Conservation (phyloP, 2,888 invertebrate genomes). For the Cantharis rufa region DNA sequence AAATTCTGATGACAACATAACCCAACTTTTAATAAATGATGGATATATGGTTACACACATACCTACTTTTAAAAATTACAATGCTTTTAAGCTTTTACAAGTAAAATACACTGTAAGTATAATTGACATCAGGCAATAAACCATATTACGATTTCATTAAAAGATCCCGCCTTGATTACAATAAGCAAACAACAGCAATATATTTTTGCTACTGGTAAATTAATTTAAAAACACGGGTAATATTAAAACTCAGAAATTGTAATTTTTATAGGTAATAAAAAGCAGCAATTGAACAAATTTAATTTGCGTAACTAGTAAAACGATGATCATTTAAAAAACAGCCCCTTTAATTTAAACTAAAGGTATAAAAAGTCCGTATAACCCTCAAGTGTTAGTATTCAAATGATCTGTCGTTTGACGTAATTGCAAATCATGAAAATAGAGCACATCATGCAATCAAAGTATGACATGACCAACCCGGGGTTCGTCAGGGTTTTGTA, state of each 20-base stretch:
- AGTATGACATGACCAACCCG: conserved; percentile 38
- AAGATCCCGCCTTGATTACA: not conserved
- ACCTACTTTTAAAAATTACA: too few species aligned
- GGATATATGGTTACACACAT: not conserved
- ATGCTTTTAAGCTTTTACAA: too few species aligned
- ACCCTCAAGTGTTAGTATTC: conserved; percentile 42
- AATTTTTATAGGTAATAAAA: conserved; percentile 36
- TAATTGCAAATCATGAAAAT: conserved; percentile 50
- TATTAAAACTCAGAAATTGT: conserved; percentile 7
- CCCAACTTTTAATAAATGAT: not conserved
- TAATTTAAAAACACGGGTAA: not conserved
- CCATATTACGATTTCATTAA: too few species aligned
- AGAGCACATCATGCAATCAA: conserved; percentile 38
- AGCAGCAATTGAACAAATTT: conserved; percentile 47
- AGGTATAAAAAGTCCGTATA: conserved; percentile 48
- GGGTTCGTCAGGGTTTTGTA: conserved; percentile 35
- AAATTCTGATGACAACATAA: not conserved
- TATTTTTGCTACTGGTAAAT: not conserved
- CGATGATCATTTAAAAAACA: conserved; percentile 38
- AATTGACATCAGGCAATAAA: too few species aligned
- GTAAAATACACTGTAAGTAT: too few species aligned
- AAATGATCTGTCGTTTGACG: conserved; percentile 45
- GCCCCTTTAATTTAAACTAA: conserved; percentile 47
- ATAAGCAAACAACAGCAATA: not conserved
- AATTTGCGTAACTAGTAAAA: conserved; percentile 47